Evolutionary conservation across 2,113 vertebrate species (phyloP), one percentile per base, ranked within the genome.

Genomic region (Circaetus cinerascens): DNA sequence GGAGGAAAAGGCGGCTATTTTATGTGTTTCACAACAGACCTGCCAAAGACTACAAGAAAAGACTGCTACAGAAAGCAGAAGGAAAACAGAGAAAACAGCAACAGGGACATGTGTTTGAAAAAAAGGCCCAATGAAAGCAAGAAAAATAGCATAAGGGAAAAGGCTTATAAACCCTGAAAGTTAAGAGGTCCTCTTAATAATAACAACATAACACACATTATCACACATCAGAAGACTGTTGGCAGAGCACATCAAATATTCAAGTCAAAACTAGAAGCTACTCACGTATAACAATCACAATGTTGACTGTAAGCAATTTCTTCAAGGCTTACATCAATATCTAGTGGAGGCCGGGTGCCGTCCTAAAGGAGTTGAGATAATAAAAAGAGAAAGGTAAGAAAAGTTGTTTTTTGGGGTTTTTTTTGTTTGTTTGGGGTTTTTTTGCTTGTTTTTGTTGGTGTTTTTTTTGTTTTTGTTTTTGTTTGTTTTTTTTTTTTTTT

Each of bases 231-330:
- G 72, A 82, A 48, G 27, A 81, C 30, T 55, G 22, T 9, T 75
- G 41, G 38, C 46, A 50, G 20, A 67, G 68, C 60, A 63, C 16
- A 17, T 41, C 40, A 40, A 41, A 26, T 22, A 45, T 36, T n/a
- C 5, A 68, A 86, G 40, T 57, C 41, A 78, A 56, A 86, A 38
- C 29, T 6, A 53, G 79, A 75, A 91, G 67, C 16, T 32, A 99
- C 99, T 99, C 86, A 99, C 99, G 99, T 99, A 32, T 99, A 99
- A 86, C 98, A 98, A 50, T 99, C 98, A 63, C 99, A 99, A 15
- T 98, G 98, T 22, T 95, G 91, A 64, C 99, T 98, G 38, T 76
- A 72, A 53, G 99, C 99, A 34, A 99, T 98, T 51, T 98, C 98
- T 95, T 99, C 97, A 13, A 99, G 98, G 77, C 86, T 97, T 21